These are phyloP conservation scores for Chironomus riparius DNA, from an alignment of 2,888 invertebrate species.

Conservation along the genomic window DNA sequence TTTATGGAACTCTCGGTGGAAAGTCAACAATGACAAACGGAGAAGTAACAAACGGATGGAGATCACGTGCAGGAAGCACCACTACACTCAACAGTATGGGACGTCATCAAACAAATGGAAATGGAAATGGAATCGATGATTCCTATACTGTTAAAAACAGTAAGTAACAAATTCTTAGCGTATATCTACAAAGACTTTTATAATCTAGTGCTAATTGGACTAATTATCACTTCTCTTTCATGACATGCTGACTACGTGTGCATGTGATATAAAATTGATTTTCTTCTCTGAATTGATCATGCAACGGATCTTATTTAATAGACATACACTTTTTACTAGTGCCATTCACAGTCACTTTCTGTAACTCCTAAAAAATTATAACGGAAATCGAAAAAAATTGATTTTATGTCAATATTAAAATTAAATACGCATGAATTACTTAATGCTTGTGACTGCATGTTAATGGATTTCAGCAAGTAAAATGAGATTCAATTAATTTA, in stretches of 20 bases:
- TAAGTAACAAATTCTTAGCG: slow-evolving; percentile 34
- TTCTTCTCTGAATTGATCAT: neutral
- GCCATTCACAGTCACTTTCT: too few relatives aligned
- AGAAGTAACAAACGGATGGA: slow-evolving; percentile 45
- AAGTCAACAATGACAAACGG: slow-evolving; percentile 37
- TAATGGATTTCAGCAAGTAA: too few relatives aligned
- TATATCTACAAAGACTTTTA: neutral
- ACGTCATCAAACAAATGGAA: slow-evolving; percentile 40
- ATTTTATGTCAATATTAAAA: too few relatives aligned
- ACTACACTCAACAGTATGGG: slow-evolving; percentile 52
- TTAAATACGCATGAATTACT: too few relatives aligned
- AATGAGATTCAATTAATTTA: too few relatives aligned
- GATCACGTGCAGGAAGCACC: slow-evolving; percentile 50
- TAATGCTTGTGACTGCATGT: too few relatives aligned
- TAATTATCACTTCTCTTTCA: neutral
- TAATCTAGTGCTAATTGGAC: neutral
- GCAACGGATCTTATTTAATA: neutral
- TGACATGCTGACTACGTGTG: neutral
- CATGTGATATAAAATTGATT: neutral
- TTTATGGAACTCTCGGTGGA: slow-evolving; percentile 44
- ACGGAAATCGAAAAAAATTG: too few relatives aligned
- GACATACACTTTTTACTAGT: too few relatives aligned
- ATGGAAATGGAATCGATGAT: slow-evolving; percentile 36
- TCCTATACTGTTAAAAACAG: slow-evolving; percentile 43
- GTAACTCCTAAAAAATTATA: too few relatives aligned